Evolutionary conservation across 1,140 invertebrate species (phyloP).

Genomic region (Drosophila auraria): DNA sequence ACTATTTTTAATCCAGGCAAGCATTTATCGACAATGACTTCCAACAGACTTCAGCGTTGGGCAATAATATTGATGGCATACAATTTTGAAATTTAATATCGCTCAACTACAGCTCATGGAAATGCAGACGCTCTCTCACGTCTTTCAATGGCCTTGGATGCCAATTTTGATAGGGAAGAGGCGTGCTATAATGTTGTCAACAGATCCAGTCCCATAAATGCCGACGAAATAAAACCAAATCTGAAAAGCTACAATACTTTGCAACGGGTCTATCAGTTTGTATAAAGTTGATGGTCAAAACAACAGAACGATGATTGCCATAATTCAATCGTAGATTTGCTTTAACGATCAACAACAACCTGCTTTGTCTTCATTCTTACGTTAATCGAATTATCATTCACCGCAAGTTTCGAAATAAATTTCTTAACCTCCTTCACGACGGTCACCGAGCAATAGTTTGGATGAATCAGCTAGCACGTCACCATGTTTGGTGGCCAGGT

Average conservation of each 20-base stretch:
- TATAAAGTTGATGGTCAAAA: slow-evolving; percentile 21
- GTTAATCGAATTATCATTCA: slow-evolving; percentile 64
- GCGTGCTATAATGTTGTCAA: slow-evolving; percentile 11
- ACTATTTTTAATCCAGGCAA: slow-evolving; percentile 9
- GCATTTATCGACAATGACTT: not conserved
- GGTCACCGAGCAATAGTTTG: slow-evolving; percentile 76
- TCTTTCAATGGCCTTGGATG: no score
- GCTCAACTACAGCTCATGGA: no score
- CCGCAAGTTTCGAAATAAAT: slow-evolving; percentile 37
- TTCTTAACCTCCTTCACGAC: slow-evolving; percentile 82
- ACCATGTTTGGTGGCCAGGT: no score
- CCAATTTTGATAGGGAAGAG: no score
- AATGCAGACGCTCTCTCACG: no score
- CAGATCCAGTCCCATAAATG: slow-evolving; percentile 29
- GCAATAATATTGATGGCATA: no score
- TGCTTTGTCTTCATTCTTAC: slow-evolving; percentile 14
- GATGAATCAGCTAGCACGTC: no score
- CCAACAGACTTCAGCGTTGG: no score
- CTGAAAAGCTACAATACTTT: not conserved
- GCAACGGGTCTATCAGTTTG: not conserved
- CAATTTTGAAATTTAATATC: no score
- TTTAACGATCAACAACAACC: slow-evolving; percentile 14
- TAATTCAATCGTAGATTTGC: slow-evolving; percentile 15
- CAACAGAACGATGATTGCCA: not conserved
- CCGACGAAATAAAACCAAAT: slow-evolving; percentile 3